A percentile compares a stretch with the other conserved stretches of the same genome.
These are phyloP conservation scores for Drosophila yooni DNA, from an alignment of 2,888 invertebrate species.

Conservation along the genomic window DNA sequence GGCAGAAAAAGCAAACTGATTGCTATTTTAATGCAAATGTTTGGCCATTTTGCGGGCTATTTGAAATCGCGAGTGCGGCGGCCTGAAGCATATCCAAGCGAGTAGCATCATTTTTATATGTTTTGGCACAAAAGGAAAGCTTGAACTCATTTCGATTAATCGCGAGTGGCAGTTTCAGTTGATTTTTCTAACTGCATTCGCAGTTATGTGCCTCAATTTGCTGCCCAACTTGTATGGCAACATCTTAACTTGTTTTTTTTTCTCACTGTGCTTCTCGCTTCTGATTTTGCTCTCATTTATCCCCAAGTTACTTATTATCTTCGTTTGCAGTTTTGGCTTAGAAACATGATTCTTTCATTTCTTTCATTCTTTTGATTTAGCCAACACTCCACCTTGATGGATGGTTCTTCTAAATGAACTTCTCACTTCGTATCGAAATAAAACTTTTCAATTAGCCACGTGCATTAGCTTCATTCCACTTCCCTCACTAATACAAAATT, in stretches of 20 bases:
- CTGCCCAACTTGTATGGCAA: neutral
- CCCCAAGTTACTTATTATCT: neutral
- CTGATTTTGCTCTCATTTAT: neutral
- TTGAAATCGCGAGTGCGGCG: conserved; percentile 3
- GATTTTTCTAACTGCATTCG: neutral
- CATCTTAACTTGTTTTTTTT: neutral
- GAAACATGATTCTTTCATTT: neutral
- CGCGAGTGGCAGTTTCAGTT: neutral
- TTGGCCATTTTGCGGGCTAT: conserved; percentile 37
- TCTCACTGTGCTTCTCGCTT: neutral
- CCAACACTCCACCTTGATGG: neutral
- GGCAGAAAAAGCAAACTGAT: conserved; percentile 18
- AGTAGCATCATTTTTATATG: neutral
- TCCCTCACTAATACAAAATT: neutral
- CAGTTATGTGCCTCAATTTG: neutral
- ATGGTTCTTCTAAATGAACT: neutral
- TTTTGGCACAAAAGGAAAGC: neutral
- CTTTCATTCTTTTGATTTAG: neutral
- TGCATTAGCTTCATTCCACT: neutral
- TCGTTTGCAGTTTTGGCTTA: neutral
- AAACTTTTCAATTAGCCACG: neutral
- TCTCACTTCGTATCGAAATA: neutral
- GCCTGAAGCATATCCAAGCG: neutral
- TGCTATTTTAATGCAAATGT: conserved; percentile 33
- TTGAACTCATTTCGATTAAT: neutral